phyloP scores from a whole-genome alignment of 2,797 vertebrate species.

The Lindbergichthys nudifrons region DNA sequence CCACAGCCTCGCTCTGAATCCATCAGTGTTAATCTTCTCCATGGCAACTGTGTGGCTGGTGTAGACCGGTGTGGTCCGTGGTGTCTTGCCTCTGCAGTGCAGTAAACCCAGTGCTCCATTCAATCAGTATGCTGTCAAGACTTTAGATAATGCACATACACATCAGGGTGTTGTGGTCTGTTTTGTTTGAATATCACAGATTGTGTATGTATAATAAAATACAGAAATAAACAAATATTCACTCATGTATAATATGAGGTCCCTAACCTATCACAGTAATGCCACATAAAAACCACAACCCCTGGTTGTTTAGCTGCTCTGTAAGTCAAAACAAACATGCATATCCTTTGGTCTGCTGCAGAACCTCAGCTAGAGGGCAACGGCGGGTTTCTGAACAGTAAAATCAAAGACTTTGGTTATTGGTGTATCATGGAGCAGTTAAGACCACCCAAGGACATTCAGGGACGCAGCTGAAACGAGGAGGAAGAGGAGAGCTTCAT shows the following conservation, averaged over 20 bases:
- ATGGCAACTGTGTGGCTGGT: slow-evolving; percentile 79
- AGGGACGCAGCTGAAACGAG: slow-evolving; percentile 82
- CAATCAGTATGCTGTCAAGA: slow-evolving; percentile 76
- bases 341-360: slow-evolving; percentile 76
- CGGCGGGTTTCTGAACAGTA: slow-evolving; percentile 33
- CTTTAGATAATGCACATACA: slow-evolving; percentile 69
- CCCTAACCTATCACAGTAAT: slow-evolving; percentile 68
- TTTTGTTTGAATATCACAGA: slow-evolving; percentile 74
- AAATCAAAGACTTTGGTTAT: slow-evolving; percentile 66
- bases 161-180: slow-evolving; percentile 73
- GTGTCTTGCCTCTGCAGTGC: slow-evolving; percentile 79
- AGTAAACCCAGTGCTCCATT: slow-evolving; percentile 74
- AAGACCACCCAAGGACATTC: slow-evolving; percentile 78
- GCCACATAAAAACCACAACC: slow-evolving; percentile 61
- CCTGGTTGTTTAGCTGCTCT: slow-evolving; percentile 76
- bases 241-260: slow-evolving; percentile 66
- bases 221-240: slow-evolving; percentile 38
- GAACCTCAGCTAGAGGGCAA: slow-evolving; percentile 58
- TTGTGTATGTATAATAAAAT: slow-evolving; percentile 66
- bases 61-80: slow-evolving; percentile 64
- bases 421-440: slow-evolving; percentile 67
- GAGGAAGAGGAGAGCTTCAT: slow-evolving; percentile 76
- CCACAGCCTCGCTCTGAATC: slow-evolving; percentile 68
- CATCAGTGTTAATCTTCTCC: slow-evolving; percentile 78
- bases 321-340: slow-evolving; percentile 68